These are phyloP conservation scores for Zapus hudsonius DNA, from an alignment of 2,113 vertebrate species.

Conservation along the genomic window DNA sequence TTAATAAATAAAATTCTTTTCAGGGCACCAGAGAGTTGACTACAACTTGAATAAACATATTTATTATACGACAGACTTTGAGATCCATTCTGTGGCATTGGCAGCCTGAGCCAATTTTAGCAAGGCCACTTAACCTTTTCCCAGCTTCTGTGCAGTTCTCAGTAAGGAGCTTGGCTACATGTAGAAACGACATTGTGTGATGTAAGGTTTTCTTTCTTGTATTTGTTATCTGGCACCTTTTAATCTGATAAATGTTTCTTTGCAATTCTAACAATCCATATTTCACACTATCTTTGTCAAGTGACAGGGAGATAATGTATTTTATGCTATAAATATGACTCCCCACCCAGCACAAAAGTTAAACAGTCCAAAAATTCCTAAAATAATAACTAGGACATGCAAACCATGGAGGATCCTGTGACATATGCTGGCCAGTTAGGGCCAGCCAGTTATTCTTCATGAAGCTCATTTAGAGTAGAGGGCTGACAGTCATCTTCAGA, in stretches of 20 bases:
- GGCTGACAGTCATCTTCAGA: not conserved
- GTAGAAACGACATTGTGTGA: not conserved
- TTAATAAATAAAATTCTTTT: not conserved
- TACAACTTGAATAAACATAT: not conserved
- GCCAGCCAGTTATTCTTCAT: not conserved
- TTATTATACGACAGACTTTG: not conserved
- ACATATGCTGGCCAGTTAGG: not conserved
- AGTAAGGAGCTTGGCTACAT: not conserved
- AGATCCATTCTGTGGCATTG: not conserved
- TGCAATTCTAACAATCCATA: not conserved
- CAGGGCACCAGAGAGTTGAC: not conserved
- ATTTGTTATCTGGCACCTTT: not conserved
- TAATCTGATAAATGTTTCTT: not conserved
- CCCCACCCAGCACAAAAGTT: not conserved
- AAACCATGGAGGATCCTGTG: not conserved
- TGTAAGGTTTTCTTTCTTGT: not conserved
- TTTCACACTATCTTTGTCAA: not conserved
- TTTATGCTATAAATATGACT: constrained; percentile 19
- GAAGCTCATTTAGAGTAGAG: not conserved
- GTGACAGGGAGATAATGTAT: not conserved
- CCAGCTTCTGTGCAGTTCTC: not conserved
- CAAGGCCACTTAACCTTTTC: not conserved
- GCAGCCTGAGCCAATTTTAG: not conserved
- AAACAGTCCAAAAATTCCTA: constrained; percentile 3
- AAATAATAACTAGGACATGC: not conserved